A percentile compares a stretch with the other conserved stretches of the same genome.
Evolutionary conservation across 1,140 invertebrate genomes (phyloP).

Genomic region (Cryptotermes secundus): DNA sequence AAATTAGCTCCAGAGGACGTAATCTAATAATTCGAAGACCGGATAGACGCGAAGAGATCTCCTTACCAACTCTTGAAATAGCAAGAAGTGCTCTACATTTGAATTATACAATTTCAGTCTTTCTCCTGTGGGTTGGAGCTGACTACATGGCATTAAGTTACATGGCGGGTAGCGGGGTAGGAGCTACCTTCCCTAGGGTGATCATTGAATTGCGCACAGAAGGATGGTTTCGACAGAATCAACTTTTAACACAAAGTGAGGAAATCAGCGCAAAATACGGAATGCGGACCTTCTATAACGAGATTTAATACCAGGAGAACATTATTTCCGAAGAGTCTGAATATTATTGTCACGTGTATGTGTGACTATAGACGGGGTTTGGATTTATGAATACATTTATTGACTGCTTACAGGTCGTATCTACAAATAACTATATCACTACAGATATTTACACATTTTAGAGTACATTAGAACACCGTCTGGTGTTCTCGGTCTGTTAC

Average conservation of each 20-base stretch:
- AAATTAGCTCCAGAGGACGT: background rate
- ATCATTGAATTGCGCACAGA: background rate
- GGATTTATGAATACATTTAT: no score
- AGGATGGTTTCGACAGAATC: background rate
- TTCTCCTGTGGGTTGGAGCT: background rate
- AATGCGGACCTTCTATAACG: no score
- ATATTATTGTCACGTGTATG: no score
- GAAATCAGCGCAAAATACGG: background rate
- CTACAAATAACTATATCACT: no score
- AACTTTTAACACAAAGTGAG: background rate
- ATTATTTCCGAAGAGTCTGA: no score
- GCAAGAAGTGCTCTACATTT: background rate
- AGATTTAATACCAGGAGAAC: no score
- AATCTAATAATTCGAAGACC: background rate
- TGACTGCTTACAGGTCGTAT: no score
- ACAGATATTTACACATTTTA: no score
- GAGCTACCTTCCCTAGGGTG: background rate
- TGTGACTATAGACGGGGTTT: no score
- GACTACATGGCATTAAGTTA: background rate
- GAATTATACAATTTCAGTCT: background rate
- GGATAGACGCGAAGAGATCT: background rate
- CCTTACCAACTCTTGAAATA: background rate
- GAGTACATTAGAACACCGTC: no score
- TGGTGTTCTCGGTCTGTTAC: no score
- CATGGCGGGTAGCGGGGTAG: background rate